Evolutionary conservation across 2,888 invertebrate species (phyloP), one percentile per base, ranked within the genome.

Genomic region (Amiota minor): DNA sequence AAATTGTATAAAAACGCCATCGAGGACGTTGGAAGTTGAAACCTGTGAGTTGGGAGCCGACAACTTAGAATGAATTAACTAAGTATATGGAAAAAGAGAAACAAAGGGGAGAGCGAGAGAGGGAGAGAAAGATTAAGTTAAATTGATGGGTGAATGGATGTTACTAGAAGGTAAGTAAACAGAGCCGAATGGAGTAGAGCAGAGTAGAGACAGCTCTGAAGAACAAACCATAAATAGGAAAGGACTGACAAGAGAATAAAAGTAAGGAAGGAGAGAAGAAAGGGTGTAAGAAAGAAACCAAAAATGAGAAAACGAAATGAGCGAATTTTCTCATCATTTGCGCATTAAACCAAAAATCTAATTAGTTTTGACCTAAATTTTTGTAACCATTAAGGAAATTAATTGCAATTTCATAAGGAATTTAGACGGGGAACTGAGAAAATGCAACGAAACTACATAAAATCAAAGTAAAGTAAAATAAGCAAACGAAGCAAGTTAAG

Each of bases 281-380:
- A 9, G 59, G 46, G 69, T 62, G 55, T 45, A 73, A 64, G 65
- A 56, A 65, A 62, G 59, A 18, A 64, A 76, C 62, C 59, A n/a
- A 12, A n/a, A 53, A 53, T 6, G 6, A 35, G 6, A 35, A 35
- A 35, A 20, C 11, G 9, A 12, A 59, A 12, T 20, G 59, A 59
- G 20, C 59, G n/a, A 59, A 20, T 59, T 12, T 18, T 16, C 59
- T 59, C 59, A 59, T 59, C 59, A 59, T 59, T 59, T 16, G 59
- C 59, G 59, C 59, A 59, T 59, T 59, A 59, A 59, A 59, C 59
- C 49, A 46, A 62, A 45, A 62, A 74, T 81, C 77, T 78, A 83
- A 82, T 82, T 82, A 81, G 76, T 75, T 83, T 75, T 80, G 80
- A 80, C 77, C 82, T 77, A 81, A 81, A 82, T 82, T 35, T 35